A percentile compares a stretch with the other conserved stretches of the same genome.
Conservation (phyloP, 2,797 vertebrate genomes). For the Tolypeutes matacus region DNA sequence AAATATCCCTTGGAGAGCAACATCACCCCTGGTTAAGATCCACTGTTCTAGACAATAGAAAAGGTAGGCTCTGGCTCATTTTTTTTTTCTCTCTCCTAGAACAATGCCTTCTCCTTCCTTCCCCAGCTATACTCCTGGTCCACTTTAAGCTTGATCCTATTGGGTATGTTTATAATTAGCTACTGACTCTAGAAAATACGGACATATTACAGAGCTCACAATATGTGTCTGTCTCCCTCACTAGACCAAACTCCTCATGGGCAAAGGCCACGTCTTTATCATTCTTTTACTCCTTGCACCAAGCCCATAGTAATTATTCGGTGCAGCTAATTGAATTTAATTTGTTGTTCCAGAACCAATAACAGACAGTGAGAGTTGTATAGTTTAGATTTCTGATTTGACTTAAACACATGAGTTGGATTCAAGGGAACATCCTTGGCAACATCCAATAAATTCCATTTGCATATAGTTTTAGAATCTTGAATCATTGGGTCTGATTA, state of each 20-base stretch:
- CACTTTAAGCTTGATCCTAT: neutral
- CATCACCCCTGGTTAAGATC: neutral
- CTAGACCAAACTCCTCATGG: neutral
- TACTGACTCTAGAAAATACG: neutral
- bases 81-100: neutral
- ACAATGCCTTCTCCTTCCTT: fast-evolving
- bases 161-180: neutral
- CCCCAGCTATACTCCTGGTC: no score
- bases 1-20: neutral
- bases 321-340: neutral
- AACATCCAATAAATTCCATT: no score
- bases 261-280: neutral
- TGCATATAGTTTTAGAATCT: neutral
- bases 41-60: neutral
- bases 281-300: neutral
- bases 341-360: neutral
- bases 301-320: fast-evolving
- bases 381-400: neutral
- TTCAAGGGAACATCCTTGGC: neutral
- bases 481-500: neutral
- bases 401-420: neutral
- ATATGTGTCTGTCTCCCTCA: fast-evolving
- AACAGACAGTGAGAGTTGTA: neutral
- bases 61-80: neutral
- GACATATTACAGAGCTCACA: fast-evolving